Conservation (phyloP, 2,888 invertebrate species). For the Diaperis boleti region DNA sequence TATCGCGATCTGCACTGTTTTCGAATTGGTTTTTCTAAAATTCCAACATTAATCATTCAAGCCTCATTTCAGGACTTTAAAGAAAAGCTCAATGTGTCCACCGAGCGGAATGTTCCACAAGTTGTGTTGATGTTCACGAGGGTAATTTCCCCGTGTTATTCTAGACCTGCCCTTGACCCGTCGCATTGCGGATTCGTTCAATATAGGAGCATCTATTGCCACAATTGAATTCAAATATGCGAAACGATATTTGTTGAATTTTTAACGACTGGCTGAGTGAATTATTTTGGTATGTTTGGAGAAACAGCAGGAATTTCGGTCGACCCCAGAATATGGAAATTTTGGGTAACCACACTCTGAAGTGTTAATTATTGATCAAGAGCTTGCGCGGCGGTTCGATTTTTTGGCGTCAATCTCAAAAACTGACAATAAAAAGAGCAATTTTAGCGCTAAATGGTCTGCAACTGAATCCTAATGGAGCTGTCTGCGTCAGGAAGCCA, state of each 20-base stretch:
- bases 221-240: conserved; percentile 28
- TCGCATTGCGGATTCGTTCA: conserved; percentile 45
- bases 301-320: conserved; percentile 25
- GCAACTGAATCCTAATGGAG: too few species aligned
- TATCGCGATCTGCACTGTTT: too few species aligned
- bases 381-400: too few species aligned
- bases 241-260: conserved; percentile 1
- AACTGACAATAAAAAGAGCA: neutral
- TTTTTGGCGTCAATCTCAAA: neutral
- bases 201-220: conserved; percentile 39
- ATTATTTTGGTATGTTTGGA: too few species aligned
- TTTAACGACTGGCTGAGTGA: too few species aligned
- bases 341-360: conserved; percentile 7
- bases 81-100: conserved; percentile 36
- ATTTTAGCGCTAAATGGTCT: too few species aligned
- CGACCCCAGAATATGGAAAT: conserved; percentile 19
- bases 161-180: conserved; percentile 45
- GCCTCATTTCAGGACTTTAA: conserved; percentile 31
- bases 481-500: too few species aligned
- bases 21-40: conserved; percentile 12
- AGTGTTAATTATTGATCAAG: conserved; percentile 20
- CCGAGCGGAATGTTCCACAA: conserved; percentile 36
- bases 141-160: conserved; percentile 41
- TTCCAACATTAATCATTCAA: conserved; percentile 36
- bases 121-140: conserved; percentile 37